phyloP scores from a whole-genome alignment of 1,140 invertebrate genomes.

The Euglossa dilemma region DNA sequence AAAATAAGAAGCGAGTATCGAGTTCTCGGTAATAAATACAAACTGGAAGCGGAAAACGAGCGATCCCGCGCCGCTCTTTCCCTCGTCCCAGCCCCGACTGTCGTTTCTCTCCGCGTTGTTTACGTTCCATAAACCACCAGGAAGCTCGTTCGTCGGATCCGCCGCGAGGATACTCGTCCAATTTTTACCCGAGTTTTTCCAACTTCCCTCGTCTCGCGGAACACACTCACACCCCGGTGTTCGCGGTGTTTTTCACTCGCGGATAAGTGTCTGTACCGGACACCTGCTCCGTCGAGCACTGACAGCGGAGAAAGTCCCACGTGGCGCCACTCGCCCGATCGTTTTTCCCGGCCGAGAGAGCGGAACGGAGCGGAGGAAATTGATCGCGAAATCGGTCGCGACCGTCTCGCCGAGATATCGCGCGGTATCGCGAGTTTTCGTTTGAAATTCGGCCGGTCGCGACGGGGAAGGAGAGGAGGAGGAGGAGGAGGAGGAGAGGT shows the following conservation, averaged over 20 bases:
- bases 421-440: no score
- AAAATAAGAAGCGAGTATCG: neutral
- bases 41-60: neutral
- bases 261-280: constrained; percentile 4
- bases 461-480: neutral
- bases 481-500: neutral
- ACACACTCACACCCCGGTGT: constrained; percentile 11
- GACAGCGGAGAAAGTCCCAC: neutral
- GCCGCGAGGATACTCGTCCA: neutral
- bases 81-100: neutral
- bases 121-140: constrained; percentile 55
- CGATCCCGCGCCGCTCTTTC: neutral
- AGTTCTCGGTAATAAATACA: constrained; percentile 24
- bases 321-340: constrained; percentile 64
- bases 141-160: constrained; percentile 34
- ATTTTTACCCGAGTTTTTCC: constrained; percentile 17
- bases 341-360: neutral
- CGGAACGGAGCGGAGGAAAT: neutral
- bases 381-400: neutral
- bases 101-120: constrained; percentile 24
- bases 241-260: neutral
- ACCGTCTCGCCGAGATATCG: neutral
- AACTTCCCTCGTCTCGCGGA: constrained; percentile 10
- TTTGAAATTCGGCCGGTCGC: neutral
- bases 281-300: constrained; percentile 26